A percentile compares a stretch with the other conserved stretches of the same genome.
Conservation (phyloP, 2,888 invertebrate species). For the Phaonia tiefii region DNA sequence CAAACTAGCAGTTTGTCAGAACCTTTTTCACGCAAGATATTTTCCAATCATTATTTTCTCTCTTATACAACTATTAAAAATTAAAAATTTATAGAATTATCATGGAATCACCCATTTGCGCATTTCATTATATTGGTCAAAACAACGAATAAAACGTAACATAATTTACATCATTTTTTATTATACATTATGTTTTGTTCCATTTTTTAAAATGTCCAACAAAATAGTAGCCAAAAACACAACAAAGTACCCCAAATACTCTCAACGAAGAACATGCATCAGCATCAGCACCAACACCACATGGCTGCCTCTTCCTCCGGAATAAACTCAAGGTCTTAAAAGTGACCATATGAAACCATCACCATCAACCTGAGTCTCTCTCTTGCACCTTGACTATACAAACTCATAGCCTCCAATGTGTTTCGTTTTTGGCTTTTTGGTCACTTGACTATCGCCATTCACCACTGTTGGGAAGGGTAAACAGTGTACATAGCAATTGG, state of each 20-base stretch:
- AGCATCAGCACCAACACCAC: background rate
- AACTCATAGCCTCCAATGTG: background rate
- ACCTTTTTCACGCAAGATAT: too few species aligned
- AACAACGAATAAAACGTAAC: conserved; percentile 50
- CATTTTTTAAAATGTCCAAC: conserved; percentile 50
- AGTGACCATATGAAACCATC: conserved; percentile 58
- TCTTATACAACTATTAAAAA: too few species aligned
- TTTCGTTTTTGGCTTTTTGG: conserved; percentile 64
- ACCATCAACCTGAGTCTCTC: conserved; percentile 51
- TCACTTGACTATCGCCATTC: conserved; percentile 62
- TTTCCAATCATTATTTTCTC: too few species aligned
- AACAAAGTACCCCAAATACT: background rate
- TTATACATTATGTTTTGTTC: conserved; percentile 63
- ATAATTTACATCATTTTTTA: conserved; percentile 62
- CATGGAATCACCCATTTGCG: conserved; percentile 45
- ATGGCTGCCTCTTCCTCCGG: background rate
- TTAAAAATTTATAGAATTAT: too few species aligned
- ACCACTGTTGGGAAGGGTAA: conserved; percentile 5
- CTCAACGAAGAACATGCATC: conserved; percentile 46
- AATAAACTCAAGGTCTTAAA: conserved; percentile 64
- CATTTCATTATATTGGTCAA: conserved; percentile 63
- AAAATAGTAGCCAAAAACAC: conserved; percentile 23
- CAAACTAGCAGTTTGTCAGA: too few species aligned
- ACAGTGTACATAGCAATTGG: conserved; percentile 11
- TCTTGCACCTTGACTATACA: background rate